Conservation (phyloP, 2,797 vertebrate genomes). For the Argyrosomus regius region DNA sequence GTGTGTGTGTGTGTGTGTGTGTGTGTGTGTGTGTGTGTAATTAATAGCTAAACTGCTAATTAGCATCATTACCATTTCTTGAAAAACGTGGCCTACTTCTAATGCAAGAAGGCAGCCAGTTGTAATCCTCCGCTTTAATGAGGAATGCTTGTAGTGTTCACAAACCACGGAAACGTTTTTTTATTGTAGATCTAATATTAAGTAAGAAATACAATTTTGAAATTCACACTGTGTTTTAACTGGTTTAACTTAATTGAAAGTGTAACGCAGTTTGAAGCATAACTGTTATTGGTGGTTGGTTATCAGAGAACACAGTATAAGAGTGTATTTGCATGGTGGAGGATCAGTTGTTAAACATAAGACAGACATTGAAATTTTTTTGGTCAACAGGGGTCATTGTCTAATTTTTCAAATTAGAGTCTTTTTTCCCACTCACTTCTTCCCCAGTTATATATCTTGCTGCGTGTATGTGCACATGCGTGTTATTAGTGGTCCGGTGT, state of each 20-base stretch:
- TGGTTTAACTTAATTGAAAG: neutral
- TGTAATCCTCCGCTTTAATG: conserved; percentile 40
- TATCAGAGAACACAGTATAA: neutral
- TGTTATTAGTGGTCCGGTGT: neutral
- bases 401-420: neutral
- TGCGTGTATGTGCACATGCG: neutral
- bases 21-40: conserved; percentile 14
- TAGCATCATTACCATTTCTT: conserved; percentile 50
- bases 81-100: conserved; percentile 34
- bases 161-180: conserved; percentile 18
- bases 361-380: neutral
- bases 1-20: neutral
- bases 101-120: conserved; percentile 19
- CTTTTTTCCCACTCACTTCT: too few species aligned
- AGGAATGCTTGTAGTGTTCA: conserved; percentile 26
- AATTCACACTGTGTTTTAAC: neutral
- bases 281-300: neutral
- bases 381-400: neutral
- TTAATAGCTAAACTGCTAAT: conserved; percentile 56
- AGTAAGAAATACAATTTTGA: neutral
- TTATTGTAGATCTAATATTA: neutral
- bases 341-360: neutral
- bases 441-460: neutral
- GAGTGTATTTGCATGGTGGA: neutral
- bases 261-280: neutral